Conservation (phyloP, 2,797 vertebrate genomes). For the Dallia pectoralis region DNA sequence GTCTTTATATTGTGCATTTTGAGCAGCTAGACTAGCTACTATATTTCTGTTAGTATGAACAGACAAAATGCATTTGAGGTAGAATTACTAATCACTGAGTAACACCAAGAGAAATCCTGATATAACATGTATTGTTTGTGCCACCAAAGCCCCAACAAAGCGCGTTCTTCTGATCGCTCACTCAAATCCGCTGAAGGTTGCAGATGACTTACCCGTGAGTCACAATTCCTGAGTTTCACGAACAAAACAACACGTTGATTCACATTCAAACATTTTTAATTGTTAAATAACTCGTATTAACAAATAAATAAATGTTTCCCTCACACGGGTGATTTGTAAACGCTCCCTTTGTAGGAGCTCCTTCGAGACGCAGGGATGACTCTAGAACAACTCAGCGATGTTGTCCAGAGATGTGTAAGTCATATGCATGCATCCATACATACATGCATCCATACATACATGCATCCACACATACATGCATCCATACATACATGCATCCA, state of each 20-base stretch:
- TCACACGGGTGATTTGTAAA: constrained; percentile 34
- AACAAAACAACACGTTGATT: not conserved
- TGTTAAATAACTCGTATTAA: not conserved
- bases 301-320: not conserved
- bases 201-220: not conserved
- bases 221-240: not conserved
- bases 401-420: constrained; percentile 96
- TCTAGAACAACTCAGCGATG: constrained; percentile 86
- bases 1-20: not conserved
- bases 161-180: no score
- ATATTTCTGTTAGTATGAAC: not conserved
- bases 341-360: constrained; percentile 10
- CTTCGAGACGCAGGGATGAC: constrained; percentile 76
- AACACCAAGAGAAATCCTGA: not conserved
- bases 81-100: not conserved
- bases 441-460: no score
- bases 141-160: not conserved
- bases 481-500: no score
- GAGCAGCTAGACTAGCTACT: not conserved
- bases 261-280: not conserved
- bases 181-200: no score
- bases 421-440: no score
- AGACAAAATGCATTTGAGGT: not conserved
- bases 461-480: no score
- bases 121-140: not conserved